Evolutionary conservation across 2,797 vertebrate genomes (phyloP).

Genomic region (Danio jaintianensis): DNA sequence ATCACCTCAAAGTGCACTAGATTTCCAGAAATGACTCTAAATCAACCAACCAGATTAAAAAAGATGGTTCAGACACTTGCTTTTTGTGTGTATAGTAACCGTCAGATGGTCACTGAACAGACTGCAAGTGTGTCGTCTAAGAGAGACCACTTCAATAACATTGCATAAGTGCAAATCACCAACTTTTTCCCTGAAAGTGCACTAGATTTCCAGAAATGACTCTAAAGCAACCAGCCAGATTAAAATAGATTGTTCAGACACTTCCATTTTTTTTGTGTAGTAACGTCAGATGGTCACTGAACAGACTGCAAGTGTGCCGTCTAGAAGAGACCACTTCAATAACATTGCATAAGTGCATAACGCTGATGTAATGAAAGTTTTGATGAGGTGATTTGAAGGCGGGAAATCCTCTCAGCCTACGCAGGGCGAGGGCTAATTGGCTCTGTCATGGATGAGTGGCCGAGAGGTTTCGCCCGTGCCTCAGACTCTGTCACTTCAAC

Average conservation of each 20-base stretch:
- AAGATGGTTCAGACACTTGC: too few relatives aligned
- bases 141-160: background rate
- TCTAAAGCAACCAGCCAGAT: too few relatives aligned
- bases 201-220: background rate
- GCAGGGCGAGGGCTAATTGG: slow-evolving; percentile 31
- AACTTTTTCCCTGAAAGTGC: background rate
- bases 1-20: background rate
- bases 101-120: background rate
- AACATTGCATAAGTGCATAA: slow-evolving; percentile 6
- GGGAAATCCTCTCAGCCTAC: background rate
- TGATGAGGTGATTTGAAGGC: background rate
- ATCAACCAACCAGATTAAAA: too few relatives aligned
- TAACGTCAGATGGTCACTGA: background rate
- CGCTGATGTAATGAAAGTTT: background rate
- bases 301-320: background rate
- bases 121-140: background rate
- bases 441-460: slow-evolving; percentile 27
- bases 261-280: background rate
- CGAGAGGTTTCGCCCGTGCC: background rate
- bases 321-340: background rate
- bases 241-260: too few relatives aligned
- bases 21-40: background rate
- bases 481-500: slow-evolving; percentile 6
- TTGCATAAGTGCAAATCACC: background rate
- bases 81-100: too few relatives aligned